These are phyloP conservation scores for Euplexia lucipara DNA, from an alignment of 2,888 invertebrate species.

Conservation along the genomic window DNA sequence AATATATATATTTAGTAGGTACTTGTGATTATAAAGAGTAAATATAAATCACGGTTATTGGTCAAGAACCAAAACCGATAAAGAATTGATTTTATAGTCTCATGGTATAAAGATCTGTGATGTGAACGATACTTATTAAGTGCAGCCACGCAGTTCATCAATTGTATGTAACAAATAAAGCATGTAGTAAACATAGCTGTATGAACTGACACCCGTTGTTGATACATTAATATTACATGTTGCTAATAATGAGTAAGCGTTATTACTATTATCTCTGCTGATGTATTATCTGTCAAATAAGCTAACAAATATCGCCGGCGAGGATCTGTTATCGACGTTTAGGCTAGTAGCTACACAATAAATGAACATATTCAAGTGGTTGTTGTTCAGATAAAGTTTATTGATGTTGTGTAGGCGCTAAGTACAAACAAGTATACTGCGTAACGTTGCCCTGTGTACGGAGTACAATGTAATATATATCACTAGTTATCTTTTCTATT, in stretches of 20 bases:
- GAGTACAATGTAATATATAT: slow-evolving; percentile 69
- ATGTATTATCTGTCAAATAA: slow-evolving; percentile 85
- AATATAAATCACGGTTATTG: slow-evolving; percentile 20
- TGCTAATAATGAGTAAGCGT: slow-evolving; percentile 76
- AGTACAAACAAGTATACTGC: slow-evolving; percentile 70
- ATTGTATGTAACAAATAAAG: slow-evolving; percentile 59
- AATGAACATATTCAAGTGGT: slow-evolving; percentile 84
- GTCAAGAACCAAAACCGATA: slow-evolving; percentile 12
- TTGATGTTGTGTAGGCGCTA: slow-evolving; percentile 81
- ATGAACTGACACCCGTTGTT: slow-evolving; percentile 71
- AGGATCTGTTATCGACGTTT: slow-evolving; percentile 77
- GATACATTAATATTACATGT: slow-evolving; percentile 71
- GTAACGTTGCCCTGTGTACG: slow-evolving; percentile 66
- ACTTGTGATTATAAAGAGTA: slow-evolving; percentile 6
- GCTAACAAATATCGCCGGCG: slow-evolving; percentile 76
- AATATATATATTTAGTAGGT: slow-evolving; percentile 9
- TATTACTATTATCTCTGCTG: slow-evolving; percentile 76
- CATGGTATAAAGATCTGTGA: slow-evolving; percentile 14
- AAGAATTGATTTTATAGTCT: slow-evolving; percentile 16
- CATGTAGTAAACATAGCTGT: slow-evolving; percentile 70
- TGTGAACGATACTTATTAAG: slow-evolving; percentile 22
- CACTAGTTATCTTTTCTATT: slow-evolving; percentile 61
- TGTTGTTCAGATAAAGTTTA: slow-evolving; percentile 81
- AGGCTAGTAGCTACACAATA: slow-evolving; percentile 77
- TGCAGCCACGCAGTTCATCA: slow-evolving; percentile 72